Conservation (phyloP, 2,888 invertebrate genomes). For the Iselma pallidipennis region DNA sequence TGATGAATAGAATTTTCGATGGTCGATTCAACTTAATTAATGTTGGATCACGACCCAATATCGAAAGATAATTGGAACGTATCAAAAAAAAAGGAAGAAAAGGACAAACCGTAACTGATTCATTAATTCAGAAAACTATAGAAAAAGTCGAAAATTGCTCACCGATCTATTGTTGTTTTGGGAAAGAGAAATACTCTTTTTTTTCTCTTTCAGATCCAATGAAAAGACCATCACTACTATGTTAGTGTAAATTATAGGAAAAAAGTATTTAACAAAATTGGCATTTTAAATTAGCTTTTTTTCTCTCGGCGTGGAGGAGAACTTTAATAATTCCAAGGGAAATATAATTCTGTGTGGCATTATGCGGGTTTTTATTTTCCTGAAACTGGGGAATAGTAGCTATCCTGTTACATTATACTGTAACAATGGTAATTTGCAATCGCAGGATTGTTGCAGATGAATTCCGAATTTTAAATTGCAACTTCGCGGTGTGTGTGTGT, state of each 20-base stretch:
- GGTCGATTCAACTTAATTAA: slow-evolving; percentile 4
- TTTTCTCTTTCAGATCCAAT: not conserved
- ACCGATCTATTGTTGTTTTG: not conserved
- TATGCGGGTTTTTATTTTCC: slow-evolving; percentile 37
- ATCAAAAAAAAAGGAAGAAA: too few species aligned
- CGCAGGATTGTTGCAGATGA: slow-evolving; percentile 37
- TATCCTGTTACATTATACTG: slow-evolving; percentile 40
- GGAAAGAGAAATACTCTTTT: not conserved
- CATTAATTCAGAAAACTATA: not conserved
- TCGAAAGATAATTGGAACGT: slow-evolving; percentile 2
- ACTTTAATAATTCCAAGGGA: slow-evolving; percentile 40
- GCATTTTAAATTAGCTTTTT: slow-evolving; percentile 37
- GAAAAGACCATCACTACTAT: not conserved
- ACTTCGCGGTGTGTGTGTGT: slow-evolving; percentile 26
- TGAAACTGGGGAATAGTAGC: slow-evolving; percentile 26
- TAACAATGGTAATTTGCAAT: slow-evolving; percentile 44
- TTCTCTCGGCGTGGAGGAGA: too few species aligned
- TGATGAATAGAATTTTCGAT: not conserved
- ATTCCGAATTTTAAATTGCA: slow-evolving; percentile 39
- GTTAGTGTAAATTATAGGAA: too few species aligned
- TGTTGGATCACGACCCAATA: not conserved
- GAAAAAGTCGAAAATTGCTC: not conserved
- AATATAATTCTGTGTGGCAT: slow-evolving; percentile 41
- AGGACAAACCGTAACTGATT: slow-evolving; percentile 5
- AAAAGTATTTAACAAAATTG: slow-evolving; percentile 35